These are phyloP conservation scores for Malaclemys terrapin DNA, from an alignment of 2,113 vertebrate genomes.

Conservation along the genomic window DNA sequence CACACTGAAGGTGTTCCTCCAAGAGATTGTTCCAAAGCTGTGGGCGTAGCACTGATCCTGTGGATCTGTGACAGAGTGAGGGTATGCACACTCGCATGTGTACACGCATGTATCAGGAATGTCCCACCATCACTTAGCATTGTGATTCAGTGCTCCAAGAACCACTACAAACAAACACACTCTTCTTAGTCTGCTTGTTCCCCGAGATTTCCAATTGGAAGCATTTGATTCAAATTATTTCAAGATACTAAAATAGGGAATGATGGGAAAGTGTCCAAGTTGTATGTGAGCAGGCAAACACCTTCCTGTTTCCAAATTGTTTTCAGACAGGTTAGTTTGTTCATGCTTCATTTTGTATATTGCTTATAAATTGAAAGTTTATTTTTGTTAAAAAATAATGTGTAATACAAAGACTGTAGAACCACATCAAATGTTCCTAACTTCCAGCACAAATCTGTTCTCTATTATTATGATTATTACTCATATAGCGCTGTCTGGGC, in stretches of 20 bases:
- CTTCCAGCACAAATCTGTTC: constrained; percentile 67
- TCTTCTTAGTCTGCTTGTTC: constrained; percentile 29
- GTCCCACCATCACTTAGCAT: not conserved
- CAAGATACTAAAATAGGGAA: not conserved
- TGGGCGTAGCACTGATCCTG: not conserved
- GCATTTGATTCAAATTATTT: constrained; percentile 33
- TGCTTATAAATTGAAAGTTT: constrained; percentile 64
- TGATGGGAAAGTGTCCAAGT: constrained; percentile 41
- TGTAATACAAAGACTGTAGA: constrained; percentile 58
- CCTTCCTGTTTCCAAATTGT: constrained; percentile 37
- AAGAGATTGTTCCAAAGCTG: not conserved
- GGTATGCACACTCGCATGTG: not conserved
- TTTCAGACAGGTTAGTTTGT: constrained; percentile 51
- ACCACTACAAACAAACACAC: constrained; percentile 9
- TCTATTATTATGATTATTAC: constrained; percentile 55
- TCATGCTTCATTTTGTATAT: constrained; percentile 52
- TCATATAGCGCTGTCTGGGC: constrained; percentile 36
- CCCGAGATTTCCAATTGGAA: constrained; percentile 37
- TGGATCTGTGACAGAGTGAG: not conserved
- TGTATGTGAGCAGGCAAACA: constrained; percentile 44
- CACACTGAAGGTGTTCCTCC: not conserved
- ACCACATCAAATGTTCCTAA: constrained; percentile 70
- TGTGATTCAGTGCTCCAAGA: not conserved
- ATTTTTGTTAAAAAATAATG: constrained; percentile 50
- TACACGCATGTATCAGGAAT: not conserved